A percentile compares a stretch with the other conserved stretches of the same genome.
Evolutionary conservation across 2,113 vertebrate species (phyloP).

Genomic region (Boleophthalmus pectinirostris): DNA sequence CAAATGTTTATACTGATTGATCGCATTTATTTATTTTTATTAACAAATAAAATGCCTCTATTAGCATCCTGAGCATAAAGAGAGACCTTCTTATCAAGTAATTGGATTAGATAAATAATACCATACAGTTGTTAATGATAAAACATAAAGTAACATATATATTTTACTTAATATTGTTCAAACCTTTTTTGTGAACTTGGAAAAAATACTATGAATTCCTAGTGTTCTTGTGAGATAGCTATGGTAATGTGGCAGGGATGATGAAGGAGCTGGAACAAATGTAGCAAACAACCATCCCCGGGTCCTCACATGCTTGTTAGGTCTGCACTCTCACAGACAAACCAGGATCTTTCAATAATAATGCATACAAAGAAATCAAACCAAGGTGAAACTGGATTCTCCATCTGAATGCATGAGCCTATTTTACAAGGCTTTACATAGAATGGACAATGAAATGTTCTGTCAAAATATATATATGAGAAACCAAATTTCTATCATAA

Average conservation of each 20-base stretch:
- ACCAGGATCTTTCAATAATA: background rate
- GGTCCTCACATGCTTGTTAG: background rate
- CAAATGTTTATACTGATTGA: no score
- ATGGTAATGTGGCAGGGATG: slow-evolving; percentile 18
- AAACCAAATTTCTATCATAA: background rate
- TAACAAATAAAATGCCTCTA: no score
- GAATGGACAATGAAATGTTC: no score
- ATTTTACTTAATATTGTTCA: background rate
- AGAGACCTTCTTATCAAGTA: background rate
- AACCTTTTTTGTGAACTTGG: background rate
- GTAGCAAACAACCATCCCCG: background rate
- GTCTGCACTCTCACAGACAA: background rate
- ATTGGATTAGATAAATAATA: background rate
- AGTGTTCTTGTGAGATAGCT: slow-evolving; percentile 14
- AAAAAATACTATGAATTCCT: slow-evolving; percentile 13
- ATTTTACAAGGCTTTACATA: no score
- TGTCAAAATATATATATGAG: background rate
- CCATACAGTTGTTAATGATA: background rate
- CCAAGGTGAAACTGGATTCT: no score
- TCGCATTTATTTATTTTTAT: no score
- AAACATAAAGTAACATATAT: background rate
- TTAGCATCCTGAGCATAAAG: no score
- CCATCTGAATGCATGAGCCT: no score
- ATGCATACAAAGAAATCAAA: background rate
- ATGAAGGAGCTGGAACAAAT: slow-evolving; percentile 20